Percentiles rank a stretch among this genome's conserved stretches.
phyloP scores from a whole-genome alignment of 1,140 invertebrate species.

The Mactra quadrangularis region DNA sequence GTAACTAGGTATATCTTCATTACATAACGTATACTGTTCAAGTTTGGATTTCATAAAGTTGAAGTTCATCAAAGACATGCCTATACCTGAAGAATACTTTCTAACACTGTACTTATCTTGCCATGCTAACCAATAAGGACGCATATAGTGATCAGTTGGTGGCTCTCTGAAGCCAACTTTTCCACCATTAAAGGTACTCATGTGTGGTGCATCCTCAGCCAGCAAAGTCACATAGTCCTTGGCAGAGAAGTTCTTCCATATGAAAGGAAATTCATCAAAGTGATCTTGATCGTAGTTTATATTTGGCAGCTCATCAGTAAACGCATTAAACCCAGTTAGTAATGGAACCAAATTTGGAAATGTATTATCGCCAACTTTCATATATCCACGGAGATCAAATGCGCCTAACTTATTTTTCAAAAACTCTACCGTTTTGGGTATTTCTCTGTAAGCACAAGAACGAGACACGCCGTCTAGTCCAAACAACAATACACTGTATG shows the following conservation, averaged over 20 bases:
- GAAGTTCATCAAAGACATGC: not conserved
- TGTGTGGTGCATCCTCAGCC: conserved; percentile 83
- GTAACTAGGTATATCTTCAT: conserved; percentile 29
- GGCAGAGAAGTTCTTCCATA: conserved; percentile 84
- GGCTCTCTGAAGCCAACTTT: conserved; percentile 82
- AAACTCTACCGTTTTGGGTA: conserved; percentile 58
- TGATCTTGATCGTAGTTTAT: not conserved
- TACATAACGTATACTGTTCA: conserved; percentile 29
- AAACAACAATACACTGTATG: conserved; percentile 88
- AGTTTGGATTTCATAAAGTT: conserved; percentile 12
- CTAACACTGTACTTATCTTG: conserved; percentile 65
- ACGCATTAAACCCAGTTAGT: conserved; percentile 48
- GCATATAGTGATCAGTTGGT: conserved; percentile 84
- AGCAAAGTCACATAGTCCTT: conserved; percentile 84
- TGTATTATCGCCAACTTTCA: conserved; percentile 84
- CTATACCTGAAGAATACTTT: not conserved
- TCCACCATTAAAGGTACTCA: conserved; percentile 83
- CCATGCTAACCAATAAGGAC: conserved; percentile 81
- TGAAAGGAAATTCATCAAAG: conserved; percentile 48
- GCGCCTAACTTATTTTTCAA: conserved; percentile 84
- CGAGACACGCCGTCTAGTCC: conserved; percentile 86
- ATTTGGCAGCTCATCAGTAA: not conserved
- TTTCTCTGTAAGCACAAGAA: conserved; percentile 25
- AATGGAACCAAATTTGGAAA: conserved; percentile 76
- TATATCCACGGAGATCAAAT: conserved; percentile 90